Base-by-base conservation (phyloP, 1,140 invertebrate genomes). In the Leptinotarsa defecta region DNA sequence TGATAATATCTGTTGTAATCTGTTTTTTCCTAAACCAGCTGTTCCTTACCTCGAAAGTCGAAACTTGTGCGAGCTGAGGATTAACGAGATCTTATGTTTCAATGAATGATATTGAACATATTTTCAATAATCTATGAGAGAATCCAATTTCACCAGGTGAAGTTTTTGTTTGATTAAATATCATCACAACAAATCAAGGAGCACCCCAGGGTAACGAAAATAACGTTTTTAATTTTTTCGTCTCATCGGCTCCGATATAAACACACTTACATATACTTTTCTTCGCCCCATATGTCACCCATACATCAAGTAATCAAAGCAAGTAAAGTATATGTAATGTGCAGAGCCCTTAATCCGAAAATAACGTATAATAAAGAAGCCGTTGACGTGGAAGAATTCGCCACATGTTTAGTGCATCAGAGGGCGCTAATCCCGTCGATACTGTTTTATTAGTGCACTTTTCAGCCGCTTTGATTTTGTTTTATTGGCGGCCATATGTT, bases 401-500 rank as follows among this genome's bases (percentile, higher is more conserved):
- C 79, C 79, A 80, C 79, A 80, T 80, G 79, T 77, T 80, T 71
- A 48, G 43, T 34, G 27, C 71, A 62, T 65, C 62, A 70, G 48
- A 76, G 75, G 75, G 71, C 73, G 72, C 74, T 79, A 79, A 79
- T 80, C 75, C 77, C 34, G 52, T 57, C 52, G 52, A 57, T 57
- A 57, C 52, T 57, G 52, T 80, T 78, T 80, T 80, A 78, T 80
- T 78, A 70, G 61, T 65, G 76, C 73, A 75, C 74, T 80, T 75
- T 68, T 24, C 17, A n/a, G 15, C 68, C 73, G 76, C 72, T 69
- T 79, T 78, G 78, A 80, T 80, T 80, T 78, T 75, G 75, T 76
- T 80, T 80, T 80, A 80, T 80, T 78, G 73, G 71, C 52, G 61
- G 49, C 78, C 78, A 80, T 80, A 80, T 80, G 78, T 76, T 80